These are phyloP conservation scores for Aradus depressus DNA, from an alignment of 2,888 invertebrate species.

Conservation along the genomic window DNA sequence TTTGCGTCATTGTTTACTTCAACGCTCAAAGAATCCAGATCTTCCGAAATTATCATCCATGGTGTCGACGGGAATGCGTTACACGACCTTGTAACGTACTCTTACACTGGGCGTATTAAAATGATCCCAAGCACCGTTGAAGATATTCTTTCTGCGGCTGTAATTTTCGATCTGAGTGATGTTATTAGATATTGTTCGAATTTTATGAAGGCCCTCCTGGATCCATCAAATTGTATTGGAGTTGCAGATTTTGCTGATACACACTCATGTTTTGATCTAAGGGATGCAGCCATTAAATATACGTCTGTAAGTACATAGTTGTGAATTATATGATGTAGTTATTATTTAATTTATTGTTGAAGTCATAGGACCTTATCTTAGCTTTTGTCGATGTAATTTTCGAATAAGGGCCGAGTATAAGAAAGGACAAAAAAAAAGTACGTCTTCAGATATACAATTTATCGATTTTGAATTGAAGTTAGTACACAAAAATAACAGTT, in stretches of 20 bases:
- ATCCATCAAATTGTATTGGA: conserved; percentile 89
- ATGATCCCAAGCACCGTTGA: conserved; percentile 86
- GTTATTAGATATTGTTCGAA: conserved; percentile 83
- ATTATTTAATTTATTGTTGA: too few species aligned
- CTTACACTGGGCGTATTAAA: conserved; percentile 75
- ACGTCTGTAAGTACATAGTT: conserved; percentile 58
- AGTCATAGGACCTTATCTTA: too few species aligned
- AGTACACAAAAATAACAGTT: too few species aligned
- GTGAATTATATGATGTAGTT: too few species aligned
- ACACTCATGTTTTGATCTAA: conserved; percentile 70
- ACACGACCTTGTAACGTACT: conserved; percentile 73
- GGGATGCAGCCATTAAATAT: conserved; percentile 70
- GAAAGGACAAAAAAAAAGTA: not conserved
- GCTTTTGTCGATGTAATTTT: too few species aligned
- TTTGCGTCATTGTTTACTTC: conserved; percentile 94
- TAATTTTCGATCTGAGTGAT: conserved; percentile 71
- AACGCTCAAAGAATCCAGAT: conserved; percentile 68
- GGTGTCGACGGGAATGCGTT: conserved; percentile 79
- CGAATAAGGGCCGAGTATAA: not conserved
- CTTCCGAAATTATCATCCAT: conserved; percentile 71
- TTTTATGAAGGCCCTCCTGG: conserved; percentile 78
- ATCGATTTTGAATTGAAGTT: too few species aligned
- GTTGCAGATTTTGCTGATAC: conserved; percentile 88
- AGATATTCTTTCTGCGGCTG: conserved; percentile 71
- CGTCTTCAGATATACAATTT: too few species aligned